Percentiles rank a stretch among this genome's conserved stretches.
phyloP scores from a whole-genome alignment of 2,797 vertebrate genomes.

The Pseudopleuronectes americanus region DNA sequence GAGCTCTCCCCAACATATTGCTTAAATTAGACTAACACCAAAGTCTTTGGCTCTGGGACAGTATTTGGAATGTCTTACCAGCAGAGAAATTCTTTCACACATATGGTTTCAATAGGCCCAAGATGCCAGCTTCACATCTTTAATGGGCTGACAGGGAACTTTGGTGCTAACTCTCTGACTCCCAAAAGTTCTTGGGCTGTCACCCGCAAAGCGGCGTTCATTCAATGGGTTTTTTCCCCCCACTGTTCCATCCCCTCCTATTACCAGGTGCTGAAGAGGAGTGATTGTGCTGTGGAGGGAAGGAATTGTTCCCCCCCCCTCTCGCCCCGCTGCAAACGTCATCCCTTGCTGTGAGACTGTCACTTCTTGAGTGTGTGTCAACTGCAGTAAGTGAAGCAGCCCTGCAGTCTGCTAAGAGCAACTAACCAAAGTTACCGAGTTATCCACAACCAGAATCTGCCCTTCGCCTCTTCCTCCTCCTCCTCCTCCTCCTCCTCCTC shows the following conservation, averaged over 20 bases:
- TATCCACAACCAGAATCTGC: slow-evolving; percentile 57
- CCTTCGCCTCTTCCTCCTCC: slow-evolving; percentile 18
- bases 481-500: slow-evolving; percentile 1
- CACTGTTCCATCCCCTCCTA: slow-evolving; percentile 62
- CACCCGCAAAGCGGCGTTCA: slow-evolving; percentile 91
- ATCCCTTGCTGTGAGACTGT: slow-evolving; percentile 86
- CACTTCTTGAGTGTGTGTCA: slow-evolving; percentile 86
- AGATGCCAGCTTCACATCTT: slow-evolving; percentile 97
- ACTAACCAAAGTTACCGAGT: slow-evolving; percentile 88
- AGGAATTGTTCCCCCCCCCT: slow-evolving; percentile 84
- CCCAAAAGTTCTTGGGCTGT: slow-evolving; percentile 94
- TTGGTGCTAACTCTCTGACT: slow-evolving; percentile 96
- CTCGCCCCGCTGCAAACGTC: slow-evolving; percentile 85
- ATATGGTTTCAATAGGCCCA: slow-evolving; percentile 98
- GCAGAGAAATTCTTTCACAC: slow-evolving; percentile 98
- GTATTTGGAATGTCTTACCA: slow-evolving; percentile 99
- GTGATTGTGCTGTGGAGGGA: slow-evolving; percentile 86
- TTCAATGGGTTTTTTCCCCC: slow-evolving; percentile 79
- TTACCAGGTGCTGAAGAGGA: slow-evolving; percentile 90
- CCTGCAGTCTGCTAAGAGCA: slow-evolving; percentile 86
- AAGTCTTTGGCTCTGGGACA: slow-evolving; percentile 98
- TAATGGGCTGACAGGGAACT: slow-evolving; percentile 99
- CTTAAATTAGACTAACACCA: slow-evolving; percentile 99
- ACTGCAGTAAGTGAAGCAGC: slow-evolving; percentile 85
- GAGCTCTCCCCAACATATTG: slow-evolving; percentile 98